Evolutionary conservation across 2,113 vertebrate genomes (phyloP).

Genomic region (Sebastes fasciatus): DNA sequence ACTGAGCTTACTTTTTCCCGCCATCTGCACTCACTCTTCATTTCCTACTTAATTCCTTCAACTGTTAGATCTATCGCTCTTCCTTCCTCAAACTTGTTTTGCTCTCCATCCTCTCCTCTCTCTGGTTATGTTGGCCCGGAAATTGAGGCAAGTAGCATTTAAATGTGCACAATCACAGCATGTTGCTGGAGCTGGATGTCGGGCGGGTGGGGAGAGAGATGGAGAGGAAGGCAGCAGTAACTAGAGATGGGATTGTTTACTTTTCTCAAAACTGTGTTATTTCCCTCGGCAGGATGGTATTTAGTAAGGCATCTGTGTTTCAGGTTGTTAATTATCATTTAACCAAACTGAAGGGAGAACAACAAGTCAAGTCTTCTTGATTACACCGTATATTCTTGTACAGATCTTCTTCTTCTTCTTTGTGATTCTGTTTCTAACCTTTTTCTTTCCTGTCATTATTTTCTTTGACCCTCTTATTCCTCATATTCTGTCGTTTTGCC

Average conservation of each 20-base stretch:
- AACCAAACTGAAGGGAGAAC: slow-evolving; percentile 16
- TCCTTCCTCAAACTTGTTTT: slow-evolving; percentile 22
- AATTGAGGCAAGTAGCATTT: slow-evolving; percentile 50
- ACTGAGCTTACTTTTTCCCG: neutral
- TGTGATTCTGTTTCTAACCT: neutral
- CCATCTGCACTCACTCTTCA: slow-evolving; percentile 9
- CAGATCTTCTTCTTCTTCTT: neutral
- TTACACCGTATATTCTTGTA: neutral
- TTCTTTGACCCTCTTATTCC: neutral
- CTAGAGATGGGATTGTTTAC: slow-evolving; percentile 9
- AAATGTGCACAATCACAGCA: slow-evolving; percentile 22
- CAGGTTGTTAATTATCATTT: slow-evolving; percentile 50
- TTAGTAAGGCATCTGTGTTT: slow-evolving; percentile 42
- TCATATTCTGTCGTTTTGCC: slow-evolving; percentile 14
- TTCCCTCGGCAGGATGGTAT: slow-evolving; percentile 60
- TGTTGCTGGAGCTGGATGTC: slow-evolving; percentile 21
- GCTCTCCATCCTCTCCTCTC: neutral
- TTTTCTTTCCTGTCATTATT: neutral
- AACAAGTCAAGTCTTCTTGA: slow-evolving; percentile 11
- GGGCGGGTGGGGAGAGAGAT: slow-evolving; percentile 35
- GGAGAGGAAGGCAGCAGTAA: slow-evolving; percentile 16
- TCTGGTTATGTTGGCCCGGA: slow-evolving; percentile 12
- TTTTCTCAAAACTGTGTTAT: slow-evolving; percentile 45
- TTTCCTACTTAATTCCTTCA: slow-evolving; percentile 25
- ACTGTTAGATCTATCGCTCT: slow-evolving; percentile 16